phyloP scores from a whole-genome alignment of 2,888 invertebrate species.

The Scaptomyza flava region DNA sequence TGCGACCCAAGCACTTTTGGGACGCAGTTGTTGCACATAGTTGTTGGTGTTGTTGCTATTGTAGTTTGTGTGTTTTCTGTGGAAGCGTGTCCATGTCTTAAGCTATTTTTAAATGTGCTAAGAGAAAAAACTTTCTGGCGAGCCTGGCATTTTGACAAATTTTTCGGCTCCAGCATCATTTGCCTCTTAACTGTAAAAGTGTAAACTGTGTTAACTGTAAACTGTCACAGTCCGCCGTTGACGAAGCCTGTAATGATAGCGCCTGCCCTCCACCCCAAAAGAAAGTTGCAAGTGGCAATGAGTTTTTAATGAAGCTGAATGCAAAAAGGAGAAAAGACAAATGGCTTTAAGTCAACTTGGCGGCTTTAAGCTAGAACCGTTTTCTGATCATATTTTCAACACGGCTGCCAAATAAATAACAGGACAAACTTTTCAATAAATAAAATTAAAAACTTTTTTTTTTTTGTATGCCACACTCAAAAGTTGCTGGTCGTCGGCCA shows the following conservation, averaged over 20 bases:
- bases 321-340: constrained; percentile 42
- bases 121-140: constrained; percentile 51
- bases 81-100: constrained; percentile 61
- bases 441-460: constrained; percentile 77
- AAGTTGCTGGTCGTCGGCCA: constrained; percentile 69
- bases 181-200: constrained; percentile 48
- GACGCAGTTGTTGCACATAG: constrained; percentile 29
- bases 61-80: constrained; percentile 1
- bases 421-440: constrained; percentile 78
- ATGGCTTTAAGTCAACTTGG: constrained; percentile 47
- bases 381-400: constrained; percentile 69
- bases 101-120: constrained; percentile 77
- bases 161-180: constrained; percentile 50
- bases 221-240: constrained; percentile 29
- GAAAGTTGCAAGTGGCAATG: constrained; percentile 72
- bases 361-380: constrained; percentile 32
- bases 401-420: constrained; percentile 74
- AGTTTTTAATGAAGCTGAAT: constrained; percentile 71
- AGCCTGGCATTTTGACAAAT: constrained; percentile 54
- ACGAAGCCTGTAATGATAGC: constrained; percentile 22
- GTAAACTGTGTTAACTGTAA: constrained; percentile 30
- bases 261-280: neutral
- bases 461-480: constrained; percentile 47
- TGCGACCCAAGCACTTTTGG: constrained; percentile 37
- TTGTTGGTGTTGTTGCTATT: constrained; percentile 17